Conservation (phyloP, 2,113 vertebrate species). For the Lipotes vexillifer region DNA sequence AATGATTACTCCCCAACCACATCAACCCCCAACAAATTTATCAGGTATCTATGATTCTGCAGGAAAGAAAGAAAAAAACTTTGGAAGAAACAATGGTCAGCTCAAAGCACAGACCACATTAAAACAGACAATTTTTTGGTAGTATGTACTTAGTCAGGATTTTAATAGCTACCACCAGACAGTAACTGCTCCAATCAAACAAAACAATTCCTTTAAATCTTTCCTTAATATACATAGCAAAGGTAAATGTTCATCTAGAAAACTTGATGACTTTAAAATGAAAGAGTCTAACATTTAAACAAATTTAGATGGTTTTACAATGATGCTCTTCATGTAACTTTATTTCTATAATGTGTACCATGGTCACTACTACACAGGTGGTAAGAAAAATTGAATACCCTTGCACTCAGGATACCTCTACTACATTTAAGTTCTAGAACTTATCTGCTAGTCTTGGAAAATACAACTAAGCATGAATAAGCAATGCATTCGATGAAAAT, state of each 20-base stretch:
- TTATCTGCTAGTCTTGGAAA: neutral
- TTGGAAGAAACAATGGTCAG: neutral
- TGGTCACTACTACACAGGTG: neutral
- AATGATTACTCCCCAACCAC: neutral
- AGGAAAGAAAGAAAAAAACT: constrained; percentile 34
- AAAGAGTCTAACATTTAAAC: neutral
- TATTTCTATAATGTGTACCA: neutral
- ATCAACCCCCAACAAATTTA: neutral
- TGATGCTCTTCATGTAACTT: neutral
- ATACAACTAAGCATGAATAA: neutral
- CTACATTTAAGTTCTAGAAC: neutral
- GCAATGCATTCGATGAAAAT: neutral
- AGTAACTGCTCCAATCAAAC: neutral
- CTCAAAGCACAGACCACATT: neutral
- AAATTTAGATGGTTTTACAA: neutral
- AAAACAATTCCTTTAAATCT: constrained; percentile 5
- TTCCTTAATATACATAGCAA: neutral
- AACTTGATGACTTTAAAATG: neutral
- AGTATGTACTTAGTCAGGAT: neutral
- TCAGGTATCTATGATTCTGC: neutral
- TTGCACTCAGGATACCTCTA: neutral
- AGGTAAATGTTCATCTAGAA: constrained; percentile 10
- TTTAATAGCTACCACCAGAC: neutral
- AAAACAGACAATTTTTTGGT: neutral
- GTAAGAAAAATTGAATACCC: neutral